Evolutionary conservation across 2,888 invertebrate species (phyloP), one percentile per base, ranked within the genome.

Genomic region (Philaethria dido): DNA sequence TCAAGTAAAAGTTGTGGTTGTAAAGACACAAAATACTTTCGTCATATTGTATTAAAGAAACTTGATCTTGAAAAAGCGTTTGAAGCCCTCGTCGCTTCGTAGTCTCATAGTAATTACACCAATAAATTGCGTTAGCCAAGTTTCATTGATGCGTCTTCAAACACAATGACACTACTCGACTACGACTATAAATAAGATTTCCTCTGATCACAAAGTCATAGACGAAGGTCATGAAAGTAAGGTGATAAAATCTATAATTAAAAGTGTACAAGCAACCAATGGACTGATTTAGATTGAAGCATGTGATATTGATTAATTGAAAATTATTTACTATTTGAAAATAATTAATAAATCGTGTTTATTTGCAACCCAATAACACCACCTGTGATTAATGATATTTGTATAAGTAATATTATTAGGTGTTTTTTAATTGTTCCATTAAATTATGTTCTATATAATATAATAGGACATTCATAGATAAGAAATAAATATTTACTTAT

Each of bases 191-290:
- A 68, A 54, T 60, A 66, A 62, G 29, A 67, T 62, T 70, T 71
- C 71, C 69, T 68, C 66, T 62, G 75, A 76, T 71, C 73, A 73
- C 84, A 84, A 87, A 86, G 86, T 78, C 81, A 79, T 61, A 62
- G 68, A 39, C 75, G 82, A 84, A 88, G 88, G 88, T 83, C 83
- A 80, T 77, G 78, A 81, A 78, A 77, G 75, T 75, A 69, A 69
- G 74, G 75, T 69, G 74, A 76, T 79, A 77, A 73, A 77, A 78
- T 78, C 76, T 66, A 73, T 73, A 75, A 76, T 78, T 74, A 75
- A 73, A 75, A 75, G 75, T 52, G 16, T 52, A 52, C 29, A 52
- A 33, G 33, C 33, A n/a, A 18, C 3, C 16, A 16, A 52, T 25
- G 25, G 25, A 25, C 25, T 2, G 8, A 14, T 5, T n/a, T 50